Conservation (phyloP, 1,140 invertebrate genomes). For the Acyrthosiphon pisum region DNA sequence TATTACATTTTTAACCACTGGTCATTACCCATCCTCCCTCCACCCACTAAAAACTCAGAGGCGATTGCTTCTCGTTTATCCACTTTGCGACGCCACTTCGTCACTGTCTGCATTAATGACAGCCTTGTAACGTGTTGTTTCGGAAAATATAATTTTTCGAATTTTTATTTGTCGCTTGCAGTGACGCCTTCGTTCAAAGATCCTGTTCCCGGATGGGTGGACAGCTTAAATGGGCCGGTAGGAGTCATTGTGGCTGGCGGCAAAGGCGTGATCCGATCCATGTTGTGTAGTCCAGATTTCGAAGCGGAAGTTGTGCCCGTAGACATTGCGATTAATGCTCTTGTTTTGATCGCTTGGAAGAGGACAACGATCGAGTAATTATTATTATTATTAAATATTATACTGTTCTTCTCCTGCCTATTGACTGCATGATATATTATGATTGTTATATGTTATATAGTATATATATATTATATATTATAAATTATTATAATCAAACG, state of each 20-base stretch:
- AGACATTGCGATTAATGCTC: slow-evolving; percentile 71
- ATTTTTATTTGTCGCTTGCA: slow-evolving; percentile 58
- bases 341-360: slow-evolving; percentile 69
- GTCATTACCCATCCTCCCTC: too few relatives aligned
- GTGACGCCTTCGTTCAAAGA: slow-evolving; percentile 63
- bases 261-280: slow-evolving; percentile 69
- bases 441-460: background rate
- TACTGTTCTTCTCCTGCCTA: background rate
- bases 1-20: too few relatives aligned
- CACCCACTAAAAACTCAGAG: too few relatives aligned
- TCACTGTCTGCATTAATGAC: background rate
- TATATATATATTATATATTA: too few relatives aligned
- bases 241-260: slow-evolving; percentile 65
- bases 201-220: slow-evolving; percentile 71
- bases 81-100: too few relatives aligned
- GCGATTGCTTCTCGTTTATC: too few relatives aligned
- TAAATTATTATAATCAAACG: background rate
- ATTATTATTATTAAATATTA: background rate
- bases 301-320: slow-evolving; percentile 72
- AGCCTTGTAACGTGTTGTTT: background rate
- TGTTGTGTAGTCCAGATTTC: slow-evolving; percentile 65
- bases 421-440: background rate
- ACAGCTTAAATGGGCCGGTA: slow-evolving; percentile 74
- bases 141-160: background rate
- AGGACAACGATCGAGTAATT: slow-evolving; percentile 59